These are phyloP conservation scores for Myiotriccus ornatus DNA, from an alignment of 2,797 vertebrate species.

Conservation along the genomic window DNA sequence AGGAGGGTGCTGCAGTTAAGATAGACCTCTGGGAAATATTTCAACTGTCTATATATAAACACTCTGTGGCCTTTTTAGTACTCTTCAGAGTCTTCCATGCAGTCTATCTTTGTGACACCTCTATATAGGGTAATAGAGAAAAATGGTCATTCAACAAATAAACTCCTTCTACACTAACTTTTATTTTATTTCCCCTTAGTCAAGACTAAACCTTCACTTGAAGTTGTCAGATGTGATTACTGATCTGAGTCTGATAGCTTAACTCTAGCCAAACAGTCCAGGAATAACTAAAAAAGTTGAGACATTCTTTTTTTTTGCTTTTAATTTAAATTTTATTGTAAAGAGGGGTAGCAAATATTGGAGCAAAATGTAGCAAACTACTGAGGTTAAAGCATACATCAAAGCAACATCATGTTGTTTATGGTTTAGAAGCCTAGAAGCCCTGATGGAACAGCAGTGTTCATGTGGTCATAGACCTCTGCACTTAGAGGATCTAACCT, in stretches of 20 bases:
- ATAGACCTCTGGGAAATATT: background rate
- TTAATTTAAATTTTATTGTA: background rate
- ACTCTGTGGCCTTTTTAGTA: background rate
- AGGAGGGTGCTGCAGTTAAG: background rate
- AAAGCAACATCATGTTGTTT: background rate
- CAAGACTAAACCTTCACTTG: background rate
- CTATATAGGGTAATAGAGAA: background rate
- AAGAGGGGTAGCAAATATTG: background rate
- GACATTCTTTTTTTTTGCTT: background rate
- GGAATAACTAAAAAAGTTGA: background rate
- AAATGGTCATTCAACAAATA: background rate
- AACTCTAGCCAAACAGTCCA: background rate
- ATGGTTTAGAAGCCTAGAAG: background rate
- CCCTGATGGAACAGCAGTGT: background rate
- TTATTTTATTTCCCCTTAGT: slow-evolving; percentile 7
- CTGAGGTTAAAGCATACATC: background rate
- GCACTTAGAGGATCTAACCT: background rate
- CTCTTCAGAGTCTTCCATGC: background rate
- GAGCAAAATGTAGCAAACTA: background rate
- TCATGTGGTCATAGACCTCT: background rate
- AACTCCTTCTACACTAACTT: background rate
- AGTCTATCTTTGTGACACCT: background rate
- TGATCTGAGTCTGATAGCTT: background rate
- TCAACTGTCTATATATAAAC: background rate
- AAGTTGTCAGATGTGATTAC: background rate